Evolutionary conservation across 2,888 invertebrate species (phyloP).

Genomic region (Drosophila pegasa): DNA sequence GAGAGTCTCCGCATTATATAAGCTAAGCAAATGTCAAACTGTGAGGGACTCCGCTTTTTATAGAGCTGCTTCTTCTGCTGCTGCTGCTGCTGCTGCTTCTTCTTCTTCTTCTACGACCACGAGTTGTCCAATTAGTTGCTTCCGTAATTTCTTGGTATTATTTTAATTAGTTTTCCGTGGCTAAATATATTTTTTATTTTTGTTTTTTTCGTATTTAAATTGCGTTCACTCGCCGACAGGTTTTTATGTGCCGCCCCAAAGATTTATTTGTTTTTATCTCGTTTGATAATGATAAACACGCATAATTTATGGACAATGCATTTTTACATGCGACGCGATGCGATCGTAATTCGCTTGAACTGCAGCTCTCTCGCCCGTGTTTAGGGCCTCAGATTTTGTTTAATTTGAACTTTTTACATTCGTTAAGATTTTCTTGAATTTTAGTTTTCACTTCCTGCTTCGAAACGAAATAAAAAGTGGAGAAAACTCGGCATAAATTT

Average conservation of each 20-base stretch:
- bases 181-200: slow-evolving; percentile 18
- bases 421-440: neutral
- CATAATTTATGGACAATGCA: slow-evolving; percentile 70
- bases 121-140: slow-evolving; percentile 72
- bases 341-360: slow-evolving; percentile 52
- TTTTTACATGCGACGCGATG: slow-evolving; percentile 47
- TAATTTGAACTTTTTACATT: slow-evolving; percentile 9
- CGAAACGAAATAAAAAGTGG: slow-evolving; percentile 8
- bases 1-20: slow-evolving; percentile 54
- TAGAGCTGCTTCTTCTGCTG: slow-evolving; percentile 2
- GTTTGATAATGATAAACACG: slow-evolving; percentile 39
- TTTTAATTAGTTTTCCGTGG: slow-evolving; percentile 69
- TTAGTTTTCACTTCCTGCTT: slow-evolving; percentile 31
- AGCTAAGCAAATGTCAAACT: slow-evolving; percentile 65
- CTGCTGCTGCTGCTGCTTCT: neutral
- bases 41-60: slow-evolving; percentile 25
- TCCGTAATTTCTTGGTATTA: slow-evolving; percentile 81
- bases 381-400: neutral
- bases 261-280: slow-evolving; percentile 61
- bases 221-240: slow-evolving; percentile 44
- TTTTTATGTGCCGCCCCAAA: slow-evolving; percentile 56
- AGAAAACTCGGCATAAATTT: slow-evolving; percentile 50
- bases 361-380: slow-evolving; percentile 12
- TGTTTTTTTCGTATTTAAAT: slow-evolving; percentile 64
- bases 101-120: slow-evolving; percentile 16